Conservation (phyloP, 2,113 vertebrate genomes). For the Pontoporia blainvillei region DNA sequence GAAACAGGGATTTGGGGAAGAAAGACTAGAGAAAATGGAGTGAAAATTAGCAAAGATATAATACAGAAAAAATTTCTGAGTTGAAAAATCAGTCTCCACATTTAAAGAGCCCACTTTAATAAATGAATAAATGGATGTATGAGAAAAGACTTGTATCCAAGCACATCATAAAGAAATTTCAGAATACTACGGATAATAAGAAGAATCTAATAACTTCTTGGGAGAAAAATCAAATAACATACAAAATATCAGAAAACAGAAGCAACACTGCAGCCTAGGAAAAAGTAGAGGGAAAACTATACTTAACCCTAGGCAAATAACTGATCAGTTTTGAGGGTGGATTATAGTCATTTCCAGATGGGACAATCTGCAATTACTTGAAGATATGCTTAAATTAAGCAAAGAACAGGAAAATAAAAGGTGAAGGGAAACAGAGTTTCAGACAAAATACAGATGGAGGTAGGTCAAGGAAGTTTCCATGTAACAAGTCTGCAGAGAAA, state of each 20-base stretch:
- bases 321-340: background rate
- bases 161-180: background rate
- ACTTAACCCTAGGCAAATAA: background rate
- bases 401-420: background rate
- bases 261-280: background rate
- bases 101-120: background rate
- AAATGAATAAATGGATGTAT: background rate
- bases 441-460: background rate
- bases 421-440: background rate
- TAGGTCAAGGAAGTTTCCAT: background rate
- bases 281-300: background rate
- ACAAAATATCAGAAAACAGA: background rate
- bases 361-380: background rate
- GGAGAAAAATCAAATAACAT: background rate
- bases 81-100: background rate
- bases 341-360: background rate
- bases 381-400: background rate
- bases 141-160: background rate
- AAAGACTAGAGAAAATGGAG: background rate
- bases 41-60: background rate
- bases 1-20: background rate
- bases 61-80: background rate
- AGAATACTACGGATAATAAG: background rate
- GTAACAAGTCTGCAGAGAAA: background rate
- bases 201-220: background rate